Evolutionary conservation across 2,888 invertebrate genomes (phyloP), one percentile per base, ranked within the genome.

Genomic region (Gastracanthus pulcherrimus): DNA sequence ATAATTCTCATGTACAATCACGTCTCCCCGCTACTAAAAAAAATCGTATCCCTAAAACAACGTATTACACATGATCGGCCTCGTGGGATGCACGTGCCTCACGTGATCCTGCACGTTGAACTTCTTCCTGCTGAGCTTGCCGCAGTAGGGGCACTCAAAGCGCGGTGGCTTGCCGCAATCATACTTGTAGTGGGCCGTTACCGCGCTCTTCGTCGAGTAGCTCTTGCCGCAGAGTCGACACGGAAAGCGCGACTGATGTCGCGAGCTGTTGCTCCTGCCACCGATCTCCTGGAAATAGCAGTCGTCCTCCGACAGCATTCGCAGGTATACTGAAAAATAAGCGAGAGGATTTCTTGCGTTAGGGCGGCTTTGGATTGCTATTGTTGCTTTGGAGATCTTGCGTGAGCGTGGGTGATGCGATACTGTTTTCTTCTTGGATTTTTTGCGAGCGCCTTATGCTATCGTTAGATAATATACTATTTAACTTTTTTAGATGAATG

Each of bases 91-190:
- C 74, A 89, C 88, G 62, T 88, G 85, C 34, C 88, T 85, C 62
- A 91, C 86, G 86, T 91, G 91, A 80, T 90, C 88, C 82, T 89
- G 88, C 5, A 91, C 85, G 81, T 90, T 90, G 82, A 89, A 90
- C 78, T 89, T 90, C 80, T 90, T 90, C 81, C 89, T 89, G 84
- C 88, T 90, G 31, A 88, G 85, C 55, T 90, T 89, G 11, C 89
- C 88, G 82, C 92, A 92, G 76, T 90, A 89, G 1, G 90, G 89
- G 41, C 92, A 92, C 70, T 90, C 87, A 83, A 91, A 83, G 67
- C 90, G 85, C 16, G 89, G 88, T 26, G 87, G 88, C 67, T 90
- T 90, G 31, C 92, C 91, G 81, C 92, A 92, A 79, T 92, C 92
- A 76, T 91, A 90, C 82, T 89, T 91, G 84, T 87, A 88, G 84